Percentiles rank a stretch among this genome's conserved stretches.
phyloP scores from a whole-genome alignment of 2,113 vertebrate genomes.

The Meriones unguiculatus region DNA sequence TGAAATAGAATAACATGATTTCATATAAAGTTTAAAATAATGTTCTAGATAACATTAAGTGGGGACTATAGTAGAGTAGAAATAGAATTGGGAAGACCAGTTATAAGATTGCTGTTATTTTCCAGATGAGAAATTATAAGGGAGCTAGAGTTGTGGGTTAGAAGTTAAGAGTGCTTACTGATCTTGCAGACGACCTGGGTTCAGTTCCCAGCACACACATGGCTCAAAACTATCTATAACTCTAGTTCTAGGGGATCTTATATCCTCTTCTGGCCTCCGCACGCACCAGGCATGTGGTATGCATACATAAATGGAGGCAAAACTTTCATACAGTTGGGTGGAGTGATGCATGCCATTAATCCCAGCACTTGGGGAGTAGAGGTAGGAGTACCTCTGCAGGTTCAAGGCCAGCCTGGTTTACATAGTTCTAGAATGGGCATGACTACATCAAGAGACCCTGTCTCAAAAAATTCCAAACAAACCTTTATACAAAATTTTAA shows the following conservation, averaged over 20 bases:
- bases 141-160: neutral
- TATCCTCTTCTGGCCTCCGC: neutral
- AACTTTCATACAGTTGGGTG: neutral
- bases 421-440: neutral
- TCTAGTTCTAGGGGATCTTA: neutral
- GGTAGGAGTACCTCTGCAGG: neutral
- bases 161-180: neutral
- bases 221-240: neutral
- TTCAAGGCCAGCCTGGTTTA: neutral
- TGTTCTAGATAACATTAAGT: neutral
- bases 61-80: neutral
- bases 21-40: neutral
- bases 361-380: neutral
- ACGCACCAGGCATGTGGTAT: neutral
- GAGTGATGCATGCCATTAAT: neutral
- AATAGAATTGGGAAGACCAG: neutral
- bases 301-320: neutral
- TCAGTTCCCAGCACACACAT: neutral
- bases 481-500: neutral
- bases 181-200: neutral
- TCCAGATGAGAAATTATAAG: neutral
- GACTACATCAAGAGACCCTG: neutral
- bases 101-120: neutral
- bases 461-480: neutral
- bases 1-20: conserved; percentile 23